These are phyloP conservation scores for Echinops telfairi DNA, from an alignment of 2,113 vertebrate genomes.

Conservation along the genomic window DNA sequence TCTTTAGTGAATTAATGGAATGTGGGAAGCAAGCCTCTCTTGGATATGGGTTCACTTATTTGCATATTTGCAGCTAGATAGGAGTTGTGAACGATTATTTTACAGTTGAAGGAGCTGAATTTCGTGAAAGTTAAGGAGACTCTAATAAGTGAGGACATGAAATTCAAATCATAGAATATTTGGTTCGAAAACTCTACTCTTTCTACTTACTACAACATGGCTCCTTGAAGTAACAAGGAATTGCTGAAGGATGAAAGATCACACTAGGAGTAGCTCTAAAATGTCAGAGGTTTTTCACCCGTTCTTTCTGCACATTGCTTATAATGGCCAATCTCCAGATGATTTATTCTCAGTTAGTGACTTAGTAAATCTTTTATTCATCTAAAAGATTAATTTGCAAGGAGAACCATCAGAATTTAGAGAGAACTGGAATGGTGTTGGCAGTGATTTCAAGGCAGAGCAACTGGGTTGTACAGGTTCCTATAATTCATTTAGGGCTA, in stretches of 20 bases:
- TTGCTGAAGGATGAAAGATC: neutral
- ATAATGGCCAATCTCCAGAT: neutral
- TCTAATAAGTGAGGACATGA: slow-evolving; percentile 5
- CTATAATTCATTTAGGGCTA: slow-evolving; percentile 62
- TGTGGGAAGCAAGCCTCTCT: neutral
- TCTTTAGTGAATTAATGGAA: neutral
- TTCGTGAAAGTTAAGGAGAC: neutral
- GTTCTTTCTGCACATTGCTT: neutral
- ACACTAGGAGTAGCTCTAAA: neutral
- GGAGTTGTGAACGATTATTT: neutral
- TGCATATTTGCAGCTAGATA: neutral
- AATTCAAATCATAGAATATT: slow-evolving; percentile 41
- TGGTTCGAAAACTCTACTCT: neutral
- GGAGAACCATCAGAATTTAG: neutral
- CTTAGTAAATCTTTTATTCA: neutral
- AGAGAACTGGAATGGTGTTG: neutral
- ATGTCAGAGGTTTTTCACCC: neutral
- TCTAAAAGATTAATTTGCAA: neutral
- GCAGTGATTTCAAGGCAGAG: neutral
- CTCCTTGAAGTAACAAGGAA: neutral
- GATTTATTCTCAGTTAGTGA: neutral
- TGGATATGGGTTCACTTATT: neutral
- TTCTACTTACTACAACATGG: neutral
- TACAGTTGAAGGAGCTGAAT: neutral
- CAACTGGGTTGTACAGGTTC: slow-evolving; percentile 32